A percentile compares a stretch with the other conserved stretches of the same genome.
Conservation (phyloP, 2,113 vertebrate genomes). For the Ceuthmochares aereus region DNA sequence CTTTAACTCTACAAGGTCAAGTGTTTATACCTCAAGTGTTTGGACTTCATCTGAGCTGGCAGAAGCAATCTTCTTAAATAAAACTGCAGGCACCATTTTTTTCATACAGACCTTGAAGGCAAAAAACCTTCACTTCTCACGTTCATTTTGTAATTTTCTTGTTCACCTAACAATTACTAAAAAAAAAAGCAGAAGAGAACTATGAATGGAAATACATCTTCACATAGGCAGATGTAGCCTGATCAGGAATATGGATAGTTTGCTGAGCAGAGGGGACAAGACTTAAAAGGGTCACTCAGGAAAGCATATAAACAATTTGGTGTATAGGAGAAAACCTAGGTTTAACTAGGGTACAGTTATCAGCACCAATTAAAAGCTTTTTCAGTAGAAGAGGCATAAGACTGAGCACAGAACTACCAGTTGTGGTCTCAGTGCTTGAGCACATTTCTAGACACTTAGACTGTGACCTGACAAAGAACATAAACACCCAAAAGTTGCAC, state of each 20-base stretch:
- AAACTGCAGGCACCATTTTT: neutral
- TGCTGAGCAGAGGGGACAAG: neutral
- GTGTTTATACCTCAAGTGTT: neutral
- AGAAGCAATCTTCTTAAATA: neutral
- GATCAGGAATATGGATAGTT: neutral
- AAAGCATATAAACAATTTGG: neutral
- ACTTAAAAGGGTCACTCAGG: neutral
- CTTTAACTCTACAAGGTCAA: neutral
- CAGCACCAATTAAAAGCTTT: neutral
- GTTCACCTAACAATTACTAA: neutral
- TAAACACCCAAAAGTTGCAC: neutral
- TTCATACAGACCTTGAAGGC: neutral
- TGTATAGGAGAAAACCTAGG: neutral
- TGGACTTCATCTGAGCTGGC: neutral
- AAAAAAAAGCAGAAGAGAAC: neutral
- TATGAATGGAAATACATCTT: neutral
- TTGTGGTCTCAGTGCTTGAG: neutral
- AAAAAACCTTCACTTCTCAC: neutral
- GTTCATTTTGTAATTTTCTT: neutral
- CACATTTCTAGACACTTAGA: neutral
- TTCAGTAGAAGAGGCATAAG: neutral
- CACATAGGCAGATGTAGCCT: neutral
- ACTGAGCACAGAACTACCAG: neutral
- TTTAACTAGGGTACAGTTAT: neutral
- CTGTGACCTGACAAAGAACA: neutral